A percentile compares a stretch with the other conserved stretches of the same genome.
Conservation (phyloP, 2,113 vertebrate genomes). For the Erpornis zantholeuca region DNA sequence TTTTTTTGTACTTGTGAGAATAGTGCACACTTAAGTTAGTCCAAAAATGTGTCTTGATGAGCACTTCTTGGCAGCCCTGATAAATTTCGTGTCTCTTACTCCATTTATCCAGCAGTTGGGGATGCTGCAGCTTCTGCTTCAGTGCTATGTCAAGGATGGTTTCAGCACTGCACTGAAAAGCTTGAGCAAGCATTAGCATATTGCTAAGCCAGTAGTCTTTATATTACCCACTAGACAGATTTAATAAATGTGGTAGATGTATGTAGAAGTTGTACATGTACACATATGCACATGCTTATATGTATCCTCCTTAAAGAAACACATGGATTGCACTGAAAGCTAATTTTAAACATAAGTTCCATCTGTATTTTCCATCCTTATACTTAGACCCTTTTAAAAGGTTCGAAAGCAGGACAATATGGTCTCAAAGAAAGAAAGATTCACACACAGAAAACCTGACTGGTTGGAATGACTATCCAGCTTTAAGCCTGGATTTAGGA, state of each 20-base stretch:
- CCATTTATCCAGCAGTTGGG: constrained; percentile 25
- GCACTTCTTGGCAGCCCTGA: constrained; percentile 11
- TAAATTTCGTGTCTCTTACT: constrained; percentile 4
- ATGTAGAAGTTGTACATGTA: neutral
- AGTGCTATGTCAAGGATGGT: constrained; percentile 3
- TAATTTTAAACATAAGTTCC: neutral
- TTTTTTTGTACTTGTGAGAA: constrained; percentile 23
- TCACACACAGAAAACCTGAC: neutral
- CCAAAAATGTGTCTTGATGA: constrained; percentile 32
- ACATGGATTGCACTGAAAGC: neutral
- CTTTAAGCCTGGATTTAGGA: neutral
- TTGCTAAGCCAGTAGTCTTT: neutral
- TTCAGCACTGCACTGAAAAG: constrained; percentile 30
- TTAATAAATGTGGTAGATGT: neutral
- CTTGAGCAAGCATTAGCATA: constrained; percentile 21
- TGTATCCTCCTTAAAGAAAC: neutral
- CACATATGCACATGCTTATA: fast-evolving
- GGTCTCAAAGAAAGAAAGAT: neutral
- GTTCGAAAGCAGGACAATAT: neutral
- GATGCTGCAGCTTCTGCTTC: constrained; percentile 13
- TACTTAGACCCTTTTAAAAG: neutral
- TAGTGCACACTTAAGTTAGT: neutral
- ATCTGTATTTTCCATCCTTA: neutral
- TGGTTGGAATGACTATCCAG: neutral
- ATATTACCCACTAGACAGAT: neutral